Evolutionary conservation across 1,140 invertebrate species (phyloP).

Genomic region (Galleria mellonella): DNA sequence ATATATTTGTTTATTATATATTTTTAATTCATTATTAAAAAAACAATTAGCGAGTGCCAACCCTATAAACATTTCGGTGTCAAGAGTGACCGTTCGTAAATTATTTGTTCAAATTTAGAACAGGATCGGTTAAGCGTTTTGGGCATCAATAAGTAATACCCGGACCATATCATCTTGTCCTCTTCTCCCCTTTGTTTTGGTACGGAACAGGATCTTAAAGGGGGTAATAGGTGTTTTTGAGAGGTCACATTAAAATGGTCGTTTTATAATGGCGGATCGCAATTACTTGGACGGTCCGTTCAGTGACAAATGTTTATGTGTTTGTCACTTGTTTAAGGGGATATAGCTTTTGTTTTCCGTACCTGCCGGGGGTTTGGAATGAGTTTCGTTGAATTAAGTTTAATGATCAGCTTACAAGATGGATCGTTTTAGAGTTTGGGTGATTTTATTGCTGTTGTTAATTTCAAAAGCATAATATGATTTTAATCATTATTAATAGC

Average conservation of each 20-base stretch:
- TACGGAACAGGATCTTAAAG: background rate
- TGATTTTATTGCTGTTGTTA: no score
- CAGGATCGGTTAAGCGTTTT: conserved; percentile 64
- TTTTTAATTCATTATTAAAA: no score
- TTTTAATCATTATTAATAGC: background rate
- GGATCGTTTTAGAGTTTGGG: conserved; percentile 5
- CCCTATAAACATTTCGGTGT: conserved; percentile 40
- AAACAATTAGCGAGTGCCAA: conserved; percentile 17
- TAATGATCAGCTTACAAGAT: conserved; percentile 29
- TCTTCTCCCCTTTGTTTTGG: background rate
- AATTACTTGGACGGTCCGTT: conserved; percentile 49
- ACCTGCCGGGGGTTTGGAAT: conserved; percentile 26
- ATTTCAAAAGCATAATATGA: background rate
- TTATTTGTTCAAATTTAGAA: conserved; percentile 72
- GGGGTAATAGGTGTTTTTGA: conserved; percentile 1
- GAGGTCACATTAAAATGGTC: conserved; percentile 29
- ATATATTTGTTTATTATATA: no score
- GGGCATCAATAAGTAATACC: conserved; percentile 66
- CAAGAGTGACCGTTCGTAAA: conserved; percentile 65
- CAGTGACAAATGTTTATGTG: conserved; percentile 71
- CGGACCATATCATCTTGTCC: conserved; percentile 28
- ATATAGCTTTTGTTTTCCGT: conserved; percentile 28
- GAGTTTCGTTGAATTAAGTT: conserved; percentile 28
- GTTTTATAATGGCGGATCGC: conserved; percentile 41
- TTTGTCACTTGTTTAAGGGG: conserved; percentile 57